Conservation (phyloP, 2,113 vertebrate genomes). For the Trogon melanurus region DNA sequence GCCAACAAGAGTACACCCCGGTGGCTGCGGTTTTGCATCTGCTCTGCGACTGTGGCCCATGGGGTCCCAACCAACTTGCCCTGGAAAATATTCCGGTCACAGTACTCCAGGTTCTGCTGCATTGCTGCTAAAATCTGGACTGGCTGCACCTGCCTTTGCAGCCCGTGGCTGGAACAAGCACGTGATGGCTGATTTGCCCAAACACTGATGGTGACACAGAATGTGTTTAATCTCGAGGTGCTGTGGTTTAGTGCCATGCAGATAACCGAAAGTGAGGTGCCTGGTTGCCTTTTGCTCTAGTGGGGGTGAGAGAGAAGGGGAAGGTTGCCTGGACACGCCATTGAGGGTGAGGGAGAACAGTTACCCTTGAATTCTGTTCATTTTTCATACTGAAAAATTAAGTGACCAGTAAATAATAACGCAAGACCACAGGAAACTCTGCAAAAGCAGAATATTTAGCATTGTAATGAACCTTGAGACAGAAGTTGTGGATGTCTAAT, state of each 20-base stretch:
- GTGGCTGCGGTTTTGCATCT: neutral
- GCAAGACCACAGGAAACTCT: neutral
- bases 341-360: neutral
- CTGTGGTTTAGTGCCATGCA: neutral
- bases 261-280: neutral
- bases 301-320: neutral
- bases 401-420: neutral
- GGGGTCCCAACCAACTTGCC: neutral
- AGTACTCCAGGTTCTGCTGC: conserved; percentile 60
- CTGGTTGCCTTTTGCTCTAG: neutral
- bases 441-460: neutral
- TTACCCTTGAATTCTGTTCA: neutral
- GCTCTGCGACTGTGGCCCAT: neutral
- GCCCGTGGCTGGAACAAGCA: neutral
- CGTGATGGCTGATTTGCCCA: neutral
- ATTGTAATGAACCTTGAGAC: neutral
- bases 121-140: conserved; percentile 65
- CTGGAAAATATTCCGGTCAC: conserved; percentile 1
- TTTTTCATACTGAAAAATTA: neutral
- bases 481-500: neutral
- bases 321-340: neutral
- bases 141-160: conserved; percentile 16
- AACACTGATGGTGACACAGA: neutral
- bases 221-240: neutral
- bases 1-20: neutral